phyloP scores from a whole-genome alignment of 2,113 vertebrate species.

The Mormoops blainvillei region DNA sequence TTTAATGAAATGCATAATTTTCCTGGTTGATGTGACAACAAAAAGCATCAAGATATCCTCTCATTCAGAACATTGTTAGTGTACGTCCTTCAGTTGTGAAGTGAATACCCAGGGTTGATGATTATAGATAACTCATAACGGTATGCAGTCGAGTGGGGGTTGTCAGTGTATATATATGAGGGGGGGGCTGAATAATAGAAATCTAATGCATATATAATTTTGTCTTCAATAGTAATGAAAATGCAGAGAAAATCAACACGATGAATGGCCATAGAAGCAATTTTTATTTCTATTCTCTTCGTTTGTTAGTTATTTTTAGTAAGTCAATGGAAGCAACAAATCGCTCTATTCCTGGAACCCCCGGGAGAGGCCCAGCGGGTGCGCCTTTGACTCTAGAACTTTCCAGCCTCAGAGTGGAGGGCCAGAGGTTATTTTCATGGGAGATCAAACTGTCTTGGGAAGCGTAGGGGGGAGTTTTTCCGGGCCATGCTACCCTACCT shows the following conservation, averaged over 20 bases:
- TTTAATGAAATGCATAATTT: conserved; percentile 56
- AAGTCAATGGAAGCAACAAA: background rate
- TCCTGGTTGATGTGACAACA: conserved; percentile 41
- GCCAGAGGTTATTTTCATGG: background rate
- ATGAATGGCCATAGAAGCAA: background rate
- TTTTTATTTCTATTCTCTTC: background rate
- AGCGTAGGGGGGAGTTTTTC: background rate
- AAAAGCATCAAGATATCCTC: conserved; percentile 41
- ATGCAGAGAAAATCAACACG: background rate
- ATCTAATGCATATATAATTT: background rate
- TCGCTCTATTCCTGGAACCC: background rate
- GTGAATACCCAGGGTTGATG: conserved; percentile 46
- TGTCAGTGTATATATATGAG: background rate
- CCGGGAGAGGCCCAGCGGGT: background rate
- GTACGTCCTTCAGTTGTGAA: background rate
- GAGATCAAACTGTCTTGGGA: background rate
- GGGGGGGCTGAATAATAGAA: background rate
- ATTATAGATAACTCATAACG: conserved; percentile 39
- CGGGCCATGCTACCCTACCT: background rate
- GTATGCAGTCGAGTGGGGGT: conserved; percentile 1
- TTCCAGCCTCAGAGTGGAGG: background rate
- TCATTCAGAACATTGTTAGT: conserved; percentile 39
- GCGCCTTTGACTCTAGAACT: background rate
- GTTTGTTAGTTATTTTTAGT: background rate
- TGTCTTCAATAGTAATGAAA: background rate